phyloP scores from a whole-genome alignment of 2,113 vertebrate genomes.

The Andinoacara biseriatus region DNA sequence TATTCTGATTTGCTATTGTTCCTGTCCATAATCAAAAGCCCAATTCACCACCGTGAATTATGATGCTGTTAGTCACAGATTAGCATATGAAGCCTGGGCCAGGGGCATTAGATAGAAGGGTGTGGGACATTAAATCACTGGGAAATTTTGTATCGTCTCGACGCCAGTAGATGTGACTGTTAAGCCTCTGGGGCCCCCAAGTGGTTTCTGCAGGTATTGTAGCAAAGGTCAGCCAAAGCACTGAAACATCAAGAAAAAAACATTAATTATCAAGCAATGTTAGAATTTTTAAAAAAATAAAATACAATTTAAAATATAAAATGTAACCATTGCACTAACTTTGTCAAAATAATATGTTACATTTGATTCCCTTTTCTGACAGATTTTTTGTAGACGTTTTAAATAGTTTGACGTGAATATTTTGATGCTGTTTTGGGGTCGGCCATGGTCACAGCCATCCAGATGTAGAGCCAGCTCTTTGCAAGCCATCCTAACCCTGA shows the following conservation, averaged over 20 bases:
- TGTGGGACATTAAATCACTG: not conserved
- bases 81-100: constrained; percentile 35
- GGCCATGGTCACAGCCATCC: not conserved
- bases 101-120: not conserved
- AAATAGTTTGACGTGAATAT: too few species aligned
- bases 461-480: too few species aligned
- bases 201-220: constrained; percentile 38
- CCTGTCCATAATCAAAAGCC: constrained; percentile 25
- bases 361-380: not conserved
- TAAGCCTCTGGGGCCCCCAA: constrained; percentile 56
- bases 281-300: not conserved
- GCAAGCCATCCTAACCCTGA: not conserved
- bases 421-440: not conserved
- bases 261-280: rapidly evolving
- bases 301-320: not conserved
- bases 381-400: not conserved
- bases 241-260: not conserved
- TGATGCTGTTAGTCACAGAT: constrained; percentile 20
- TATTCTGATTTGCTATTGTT: constrained; percentile 46
- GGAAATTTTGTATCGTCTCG: not conserved
- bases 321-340: not conserved
- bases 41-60: constrained; percentile 12
- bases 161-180: not conserved
- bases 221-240: not conserved
- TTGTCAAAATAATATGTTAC: too few species aligned